Percentiles rank a stretch among this genome's conserved stretches.
These are phyloP conservation scores for Remorina albescens DNA, from an alignment of 2,797 vertebrate species.

Conservation along the genomic window DNA sequence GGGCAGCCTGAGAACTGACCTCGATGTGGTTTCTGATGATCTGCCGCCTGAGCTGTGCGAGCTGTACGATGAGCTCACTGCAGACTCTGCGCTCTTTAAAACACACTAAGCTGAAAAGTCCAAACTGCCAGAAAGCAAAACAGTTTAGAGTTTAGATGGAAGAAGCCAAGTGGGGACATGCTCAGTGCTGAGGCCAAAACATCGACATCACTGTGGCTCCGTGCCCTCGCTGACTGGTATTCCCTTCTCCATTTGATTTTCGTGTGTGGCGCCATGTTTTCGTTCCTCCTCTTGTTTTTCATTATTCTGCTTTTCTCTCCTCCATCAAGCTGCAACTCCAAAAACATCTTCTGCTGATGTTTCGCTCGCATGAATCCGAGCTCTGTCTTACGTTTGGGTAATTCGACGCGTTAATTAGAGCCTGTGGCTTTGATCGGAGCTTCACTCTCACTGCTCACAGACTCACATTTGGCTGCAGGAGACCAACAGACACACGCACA, in stretches of 20 bases:
- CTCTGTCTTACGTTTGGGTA: too few species aligned
- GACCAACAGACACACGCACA: not conserved
- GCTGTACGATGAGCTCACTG: not conserved
- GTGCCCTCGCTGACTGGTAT: not conserved
- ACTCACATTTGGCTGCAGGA: not conserved
- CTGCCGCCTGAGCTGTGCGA: not conserved
- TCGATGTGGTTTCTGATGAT: not conserved
- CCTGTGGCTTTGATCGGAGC: not conserved
- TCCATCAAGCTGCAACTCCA: too few species aligned
- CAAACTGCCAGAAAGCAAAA: not conserved
- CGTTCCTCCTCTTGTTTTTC: not conserved
- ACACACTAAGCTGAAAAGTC: not conserved
- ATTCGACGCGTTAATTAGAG: too few species aligned
- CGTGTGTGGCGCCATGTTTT: constrained; percentile 2
- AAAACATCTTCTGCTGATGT: too few species aligned
- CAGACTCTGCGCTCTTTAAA: not conserved
- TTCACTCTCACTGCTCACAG: not conserved
- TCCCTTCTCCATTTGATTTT: constrained; percentile 12
- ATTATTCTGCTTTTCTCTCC: not conserved
- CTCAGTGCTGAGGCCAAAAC: constrained; percentile 1
- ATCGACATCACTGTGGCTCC: not conserved
- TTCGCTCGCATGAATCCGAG: too few species aligned
- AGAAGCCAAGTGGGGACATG: not conserved
- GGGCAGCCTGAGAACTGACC: not conserved
- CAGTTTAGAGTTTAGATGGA: not conserved